A percentile compares a stretch with the other conserved stretches of the same genome.
phyloP scores from a whole-genome alignment of 2,797 vertebrate species.

The Tauraco hartlaubi region DNA sequence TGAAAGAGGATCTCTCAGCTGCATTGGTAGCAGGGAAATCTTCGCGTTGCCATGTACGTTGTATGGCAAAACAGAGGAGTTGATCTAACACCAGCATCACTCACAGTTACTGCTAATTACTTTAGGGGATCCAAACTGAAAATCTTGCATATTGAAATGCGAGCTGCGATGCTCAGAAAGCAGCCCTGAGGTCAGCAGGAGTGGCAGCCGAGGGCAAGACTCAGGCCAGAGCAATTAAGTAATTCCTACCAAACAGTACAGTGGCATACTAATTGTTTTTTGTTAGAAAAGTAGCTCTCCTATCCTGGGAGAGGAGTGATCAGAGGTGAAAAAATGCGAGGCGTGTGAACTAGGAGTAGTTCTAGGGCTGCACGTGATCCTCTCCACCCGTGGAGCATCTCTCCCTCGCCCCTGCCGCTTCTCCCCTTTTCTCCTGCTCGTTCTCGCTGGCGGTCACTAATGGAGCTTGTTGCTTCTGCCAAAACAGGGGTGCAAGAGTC shows the following conservation, averaged over 20 bases:
- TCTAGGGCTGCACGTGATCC: neutral
- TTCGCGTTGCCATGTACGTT: neutral
- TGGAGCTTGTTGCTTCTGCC: neutral
- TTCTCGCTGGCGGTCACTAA: neutral
- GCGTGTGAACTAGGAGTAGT: neutral
- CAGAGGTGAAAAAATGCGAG: neutral
- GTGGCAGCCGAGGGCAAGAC: neutral
- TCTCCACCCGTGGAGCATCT: neutral
- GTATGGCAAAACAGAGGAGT: neutral
- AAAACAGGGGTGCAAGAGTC: neutral
- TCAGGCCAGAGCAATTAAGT: slow-evolving; percentile 9
- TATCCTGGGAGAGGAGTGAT: neutral
- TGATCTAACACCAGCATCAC: neutral
- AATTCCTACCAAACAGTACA: neutral
- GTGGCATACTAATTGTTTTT: neutral
- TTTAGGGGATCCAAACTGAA: neutral
- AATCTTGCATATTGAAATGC: neutral
- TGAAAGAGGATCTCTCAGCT: neutral
- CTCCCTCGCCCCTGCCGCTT: neutral
- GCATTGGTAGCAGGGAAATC: neutral
- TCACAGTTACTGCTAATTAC: neutral
- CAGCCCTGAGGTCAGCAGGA: neutral
- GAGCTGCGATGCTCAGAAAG: neutral
- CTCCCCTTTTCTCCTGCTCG: neutral
- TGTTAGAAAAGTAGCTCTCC: neutral